Evolutionary conservation across 2,888 invertebrate species (phyloP).

Genomic region (Calliopum simillimum): DNA sequence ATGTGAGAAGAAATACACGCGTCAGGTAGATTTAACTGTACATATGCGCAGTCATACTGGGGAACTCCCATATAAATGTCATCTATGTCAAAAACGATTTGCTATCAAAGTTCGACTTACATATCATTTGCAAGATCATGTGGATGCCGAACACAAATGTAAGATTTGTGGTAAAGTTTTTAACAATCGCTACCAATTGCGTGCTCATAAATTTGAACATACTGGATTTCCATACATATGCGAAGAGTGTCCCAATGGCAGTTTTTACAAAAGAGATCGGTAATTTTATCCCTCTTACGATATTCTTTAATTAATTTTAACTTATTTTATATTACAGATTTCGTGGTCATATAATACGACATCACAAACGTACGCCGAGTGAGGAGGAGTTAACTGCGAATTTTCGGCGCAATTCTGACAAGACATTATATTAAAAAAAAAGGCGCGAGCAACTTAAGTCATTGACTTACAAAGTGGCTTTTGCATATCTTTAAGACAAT

Average conservation of each 20-base stretch:
- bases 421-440: no score
- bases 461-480: no score
- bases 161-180: constrained; percentile 36
- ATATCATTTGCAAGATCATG: constrained; percentile 44
- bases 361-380: constrained; percentile 23
- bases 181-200: constrained; percentile 39
- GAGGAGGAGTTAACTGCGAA: constrained; percentile 23
- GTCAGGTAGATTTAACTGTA: constrained; percentile 39
- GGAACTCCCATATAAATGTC: constrained; percentile 43
- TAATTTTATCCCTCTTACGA: neutral
- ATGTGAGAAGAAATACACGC: constrained; percentile 43
- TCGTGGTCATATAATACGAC: constrained; percentile 21
- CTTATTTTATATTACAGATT: constrained; percentile 9
- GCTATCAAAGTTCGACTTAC: constrained; percentile 45
- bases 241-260: constrained; percentile 15
- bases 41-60: constrained; percentile 41
- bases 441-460: no score
- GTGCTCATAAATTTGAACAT: constrained; percentile 44
- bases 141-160: constrained; percentile 42
- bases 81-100: constrained; percentile 43
- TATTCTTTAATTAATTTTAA: neutral
- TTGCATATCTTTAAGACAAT: no score
- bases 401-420: constrained; percentile 12
- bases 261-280: constrained; percentile 23
- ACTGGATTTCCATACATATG: constrained; percentile 42